phyloP scores from a whole-genome alignment of 2,113 vertebrate genomes.

The Micromys minutus region DNA sequence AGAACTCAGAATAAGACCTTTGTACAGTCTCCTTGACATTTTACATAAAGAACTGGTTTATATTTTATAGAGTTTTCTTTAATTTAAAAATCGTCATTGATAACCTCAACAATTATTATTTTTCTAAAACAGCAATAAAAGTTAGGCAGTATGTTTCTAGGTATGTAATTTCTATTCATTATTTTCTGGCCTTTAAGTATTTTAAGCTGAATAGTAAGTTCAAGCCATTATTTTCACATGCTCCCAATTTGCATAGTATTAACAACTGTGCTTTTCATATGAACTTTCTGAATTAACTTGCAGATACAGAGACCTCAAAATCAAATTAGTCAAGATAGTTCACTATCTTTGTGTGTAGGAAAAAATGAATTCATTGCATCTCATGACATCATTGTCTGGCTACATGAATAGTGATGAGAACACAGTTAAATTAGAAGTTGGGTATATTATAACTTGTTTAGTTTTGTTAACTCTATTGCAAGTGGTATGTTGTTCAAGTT shows the following conservation, averaged over 20 bases:
- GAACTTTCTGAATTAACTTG: conserved; percentile 1
- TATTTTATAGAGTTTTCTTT: conserved; percentile 21
- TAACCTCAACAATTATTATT: neutral
- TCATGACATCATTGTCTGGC: neutral
- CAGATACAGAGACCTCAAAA: neutral
- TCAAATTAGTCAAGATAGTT: neutral
- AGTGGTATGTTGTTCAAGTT: neutral
- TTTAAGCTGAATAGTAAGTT: neutral
- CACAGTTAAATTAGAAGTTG: neutral
- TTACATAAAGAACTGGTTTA: neutral
- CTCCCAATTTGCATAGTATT: neutral
- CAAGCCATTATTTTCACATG: neutral
- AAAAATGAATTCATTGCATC: neutral
- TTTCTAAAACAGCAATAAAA: neutral
- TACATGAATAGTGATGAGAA: neutral
- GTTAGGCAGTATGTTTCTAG: neutral
- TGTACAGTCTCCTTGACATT: neutral
- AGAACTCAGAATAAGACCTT: neutral
- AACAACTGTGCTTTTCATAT: neutral
- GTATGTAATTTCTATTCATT: neutral
- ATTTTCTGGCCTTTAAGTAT: neutral
- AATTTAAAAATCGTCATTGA: neutral
- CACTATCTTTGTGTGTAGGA: neutral
- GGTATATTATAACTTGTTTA: neutral
- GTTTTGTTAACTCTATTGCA: neutral